Evolutionary conservation across 2,888 invertebrate species (phyloP), one percentile per base, ranked within the genome.

Genomic region (Oligia latruncula): DNA sequence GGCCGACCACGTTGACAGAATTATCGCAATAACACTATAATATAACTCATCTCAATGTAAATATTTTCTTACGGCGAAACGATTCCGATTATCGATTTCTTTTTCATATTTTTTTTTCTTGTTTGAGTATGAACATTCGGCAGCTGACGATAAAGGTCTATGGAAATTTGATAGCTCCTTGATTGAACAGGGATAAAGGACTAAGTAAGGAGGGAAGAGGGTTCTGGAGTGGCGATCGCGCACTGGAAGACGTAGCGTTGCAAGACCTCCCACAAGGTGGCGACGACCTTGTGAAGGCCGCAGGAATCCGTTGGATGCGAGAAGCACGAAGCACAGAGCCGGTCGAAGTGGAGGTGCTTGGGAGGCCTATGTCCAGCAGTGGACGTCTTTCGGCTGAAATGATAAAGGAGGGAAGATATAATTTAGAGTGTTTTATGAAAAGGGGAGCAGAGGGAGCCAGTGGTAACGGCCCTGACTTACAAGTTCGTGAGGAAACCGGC

Each of bases 1-100:
- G 95, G 92, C 85, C 58, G 52, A 78, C 72, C 86, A 90, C 88
- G 89, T 76, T 90, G 88, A 84, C 79, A 78, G 83, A 84, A 83
- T 89, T 85, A 87, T 84, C 87, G 88, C 84, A 85, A 86, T 80
- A 80, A 87, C 86, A 86, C 72, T 46, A 46, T 46, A 11, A 49
- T 2, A 85, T 72, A 87, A 80, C 82, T 86, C 72, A 74, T 74
- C 87, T 78, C 46, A 80, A 77, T 86, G 89, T 91, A 90, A 91
- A 92, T 91, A 89, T 89, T 90, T 88, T 67, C 79, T 81, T 80
- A 88, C 60, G 82, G 81, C 52, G 72, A 85, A 85, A 80, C 77
- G 73, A 86, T 84, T 82, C 49, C 40, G 71, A 81, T 83, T 66
- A 81, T 77, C 79, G 74, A 82, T 77, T 73, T 78, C n/a, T 75